These are phyloP conservation scores for Xestia xanthographa DNA, from an alignment of 2,888 invertebrate genomes.

Conservation along the genomic window DNA sequence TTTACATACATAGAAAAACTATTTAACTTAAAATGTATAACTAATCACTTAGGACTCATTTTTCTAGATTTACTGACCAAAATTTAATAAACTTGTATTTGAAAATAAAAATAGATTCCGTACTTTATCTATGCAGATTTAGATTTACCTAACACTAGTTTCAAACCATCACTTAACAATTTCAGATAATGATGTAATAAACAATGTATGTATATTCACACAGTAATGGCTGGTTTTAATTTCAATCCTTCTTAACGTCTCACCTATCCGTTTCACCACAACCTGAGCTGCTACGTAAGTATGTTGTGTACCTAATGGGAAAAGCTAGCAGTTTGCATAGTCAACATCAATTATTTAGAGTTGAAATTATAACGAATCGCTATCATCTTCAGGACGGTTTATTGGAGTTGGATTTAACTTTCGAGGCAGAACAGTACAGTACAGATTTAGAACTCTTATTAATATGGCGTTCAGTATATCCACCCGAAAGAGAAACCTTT, in stretches of 20 bases:
- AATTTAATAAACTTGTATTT: conserved; percentile 56
- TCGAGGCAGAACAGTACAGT: not conserved
- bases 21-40: conserved; percentile 53
- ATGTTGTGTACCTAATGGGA: not conserved
- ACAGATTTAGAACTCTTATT: too few relatives aligned
- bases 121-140: conserved; percentile 55
- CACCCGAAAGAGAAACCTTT: not conserved
- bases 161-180: conserved; percentile 49
- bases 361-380: not conserved
- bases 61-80: conserved; percentile 67
- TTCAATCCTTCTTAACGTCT: not conserved
- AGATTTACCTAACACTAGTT: conserved; percentile 55
- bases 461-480: not conserved
- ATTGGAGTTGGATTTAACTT: not conserved
- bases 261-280: not conserved
- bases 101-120: conserved; percentile 58
- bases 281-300: conserved; percentile 4
- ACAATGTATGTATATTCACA: conserved; percentile 61
- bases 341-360: not conserved
- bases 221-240: conserved; percentile 34
- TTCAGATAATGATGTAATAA: conserved; percentile 56
- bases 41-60: conserved; percentile 55
- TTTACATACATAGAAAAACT: conserved; percentile 50
- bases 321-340: not conserved
- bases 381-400: not conserved